Evolutionary conservation across 2,797 vertebrate genomes (phyloP).

Genomic region (Lemur catta): DNA sequence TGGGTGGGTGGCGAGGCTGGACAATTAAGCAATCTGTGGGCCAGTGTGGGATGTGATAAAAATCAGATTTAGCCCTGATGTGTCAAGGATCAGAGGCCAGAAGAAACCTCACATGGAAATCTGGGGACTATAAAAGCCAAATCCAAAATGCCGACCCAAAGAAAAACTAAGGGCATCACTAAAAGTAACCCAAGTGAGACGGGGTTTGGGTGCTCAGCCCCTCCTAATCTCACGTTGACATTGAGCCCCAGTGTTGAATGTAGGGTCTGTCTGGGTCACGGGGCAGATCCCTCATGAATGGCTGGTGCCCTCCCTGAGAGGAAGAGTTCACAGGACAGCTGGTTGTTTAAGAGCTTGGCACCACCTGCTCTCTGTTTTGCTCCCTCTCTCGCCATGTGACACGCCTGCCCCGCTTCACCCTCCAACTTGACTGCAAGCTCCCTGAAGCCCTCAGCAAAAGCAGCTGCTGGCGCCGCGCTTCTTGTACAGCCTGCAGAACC

Average conservation of each 20-base stretch:
- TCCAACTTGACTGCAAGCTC: too few species aligned
- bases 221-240: neutral
- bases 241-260: neutral
- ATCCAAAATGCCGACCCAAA: neutral
- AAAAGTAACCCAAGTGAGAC: neutral
- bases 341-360: neutral
- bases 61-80: neutral
- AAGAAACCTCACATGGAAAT: neutral
- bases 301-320: neutral
- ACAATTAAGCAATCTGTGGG: neutral
- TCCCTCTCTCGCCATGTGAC: neutral
- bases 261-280: neutral
- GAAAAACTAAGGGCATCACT: accelerated
- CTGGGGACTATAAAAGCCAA: neutral
- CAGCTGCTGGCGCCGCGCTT: neutral
- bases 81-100: neutral
- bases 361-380: neutral
- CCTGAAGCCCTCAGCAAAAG: neutral
- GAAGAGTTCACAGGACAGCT: neutral
- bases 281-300: neutral
- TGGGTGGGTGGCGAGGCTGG: neutral
- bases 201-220: neutral
- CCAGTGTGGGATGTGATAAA: neutral
- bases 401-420: neutral
- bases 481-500: neutral